phyloP scores from a whole-genome alignment of 2,888 invertebrate species.

The Neuroscelio doddi region DNA sequence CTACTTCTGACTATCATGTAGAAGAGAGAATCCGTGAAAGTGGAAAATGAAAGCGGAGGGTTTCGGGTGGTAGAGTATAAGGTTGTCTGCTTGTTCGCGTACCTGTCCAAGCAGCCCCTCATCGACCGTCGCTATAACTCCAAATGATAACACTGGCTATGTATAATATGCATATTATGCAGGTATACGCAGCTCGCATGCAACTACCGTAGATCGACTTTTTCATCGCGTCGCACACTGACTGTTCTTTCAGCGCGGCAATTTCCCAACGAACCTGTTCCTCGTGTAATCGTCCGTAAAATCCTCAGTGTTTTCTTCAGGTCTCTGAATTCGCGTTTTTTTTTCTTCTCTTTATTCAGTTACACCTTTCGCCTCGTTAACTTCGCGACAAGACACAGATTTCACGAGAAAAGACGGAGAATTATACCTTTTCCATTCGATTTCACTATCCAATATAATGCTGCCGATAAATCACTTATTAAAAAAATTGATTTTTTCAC shows the following conservation, averaged over 20 bases:
- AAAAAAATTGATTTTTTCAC: too few relatives aligned
- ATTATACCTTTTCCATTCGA: not conserved
- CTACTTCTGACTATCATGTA: too few relatives aligned
- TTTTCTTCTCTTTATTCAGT: not conserved
- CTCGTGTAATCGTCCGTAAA: not conserved
- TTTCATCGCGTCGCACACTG: not conserved
- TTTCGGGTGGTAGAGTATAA: constrained; percentile 3
- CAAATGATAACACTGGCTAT: constrained; percentile 1
- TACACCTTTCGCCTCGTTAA: not conserved
- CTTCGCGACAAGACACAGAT: too few relatives aligned
- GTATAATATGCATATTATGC: constrained; percentile 7
- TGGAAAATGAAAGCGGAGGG: constrained; percentile 8
- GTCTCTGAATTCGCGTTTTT: not conserved
- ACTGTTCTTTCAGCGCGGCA: not conserved
- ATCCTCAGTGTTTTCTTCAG: not conserved
- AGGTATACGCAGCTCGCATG: constrained; percentile 8
- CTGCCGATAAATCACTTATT: too few relatives aligned
- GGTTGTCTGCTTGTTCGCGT: constrained; percentile 7
- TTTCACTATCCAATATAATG: too few relatives aligned
- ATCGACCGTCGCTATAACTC: not conserved
- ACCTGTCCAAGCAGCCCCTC: not conserved
- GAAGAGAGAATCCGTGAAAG: constrained; percentile 3
- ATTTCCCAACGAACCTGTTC: constrained; percentile 2
- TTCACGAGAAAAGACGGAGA: not conserved
- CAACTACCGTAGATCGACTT: not conserved